phyloP scores from a whole-genome alignment of 2,113 vertebrate species.

The Probosciger aterrimus region DNA sequence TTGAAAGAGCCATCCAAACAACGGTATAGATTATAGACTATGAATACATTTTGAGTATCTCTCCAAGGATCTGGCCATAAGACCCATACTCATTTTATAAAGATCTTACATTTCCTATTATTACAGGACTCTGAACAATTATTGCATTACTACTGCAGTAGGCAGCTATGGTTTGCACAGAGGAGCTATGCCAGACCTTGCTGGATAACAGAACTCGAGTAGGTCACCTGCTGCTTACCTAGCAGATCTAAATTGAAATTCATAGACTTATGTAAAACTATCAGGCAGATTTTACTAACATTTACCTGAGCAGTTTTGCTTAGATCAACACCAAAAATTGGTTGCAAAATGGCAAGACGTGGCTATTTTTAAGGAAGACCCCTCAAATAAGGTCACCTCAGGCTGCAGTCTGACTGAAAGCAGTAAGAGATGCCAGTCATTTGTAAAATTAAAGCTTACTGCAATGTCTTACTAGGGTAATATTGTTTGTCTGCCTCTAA shows the following conservation, averaged over 20 bases:
- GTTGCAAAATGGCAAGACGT: neutral
- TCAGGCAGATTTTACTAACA: neutral
- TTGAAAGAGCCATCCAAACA: neutral
- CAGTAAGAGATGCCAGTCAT: neutral
- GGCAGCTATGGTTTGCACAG: neutral
- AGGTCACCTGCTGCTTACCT: neutral
- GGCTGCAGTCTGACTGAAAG: neutral
- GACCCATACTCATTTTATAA: neutral
- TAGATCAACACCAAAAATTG: neutral
- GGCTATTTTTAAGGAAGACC: neutral
- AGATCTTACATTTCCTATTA: neutral
- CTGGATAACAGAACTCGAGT: neutral
- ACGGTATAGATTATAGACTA: neutral
- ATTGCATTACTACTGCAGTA: neutral
- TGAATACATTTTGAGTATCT: neutral
- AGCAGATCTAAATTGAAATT: neutral
- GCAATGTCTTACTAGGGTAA: neutral
- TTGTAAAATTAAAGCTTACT: neutral
- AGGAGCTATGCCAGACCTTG: neutral
- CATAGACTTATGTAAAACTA: neutral
- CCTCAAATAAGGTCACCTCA: neutral
- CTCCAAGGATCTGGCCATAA: neutral
- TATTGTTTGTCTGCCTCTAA: neutral
- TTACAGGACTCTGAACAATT: neutral
- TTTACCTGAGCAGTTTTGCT: neutral